These are phyloP conservation scores for Nebria salina DNA, from an alignment of 2,888 invertebrate species.

Conservation along the genomic window DNA sequence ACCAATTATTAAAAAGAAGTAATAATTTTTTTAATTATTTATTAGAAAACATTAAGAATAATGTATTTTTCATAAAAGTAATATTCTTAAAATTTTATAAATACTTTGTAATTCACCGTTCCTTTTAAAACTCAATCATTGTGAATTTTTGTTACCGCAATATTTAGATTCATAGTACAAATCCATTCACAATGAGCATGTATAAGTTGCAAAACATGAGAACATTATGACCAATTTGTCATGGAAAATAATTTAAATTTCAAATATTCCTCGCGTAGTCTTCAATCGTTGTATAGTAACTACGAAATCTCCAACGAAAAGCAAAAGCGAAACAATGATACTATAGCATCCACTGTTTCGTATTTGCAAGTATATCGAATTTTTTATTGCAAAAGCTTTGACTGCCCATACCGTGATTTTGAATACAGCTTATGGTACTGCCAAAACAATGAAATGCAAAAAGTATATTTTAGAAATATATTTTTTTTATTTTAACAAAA, in stretches of 20 bases:
- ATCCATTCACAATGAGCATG: background rate
- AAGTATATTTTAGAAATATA: no score
- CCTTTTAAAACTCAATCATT: background rate
- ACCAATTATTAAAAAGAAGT: no score
- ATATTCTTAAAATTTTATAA: background rate
- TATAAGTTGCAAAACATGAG: background rate
- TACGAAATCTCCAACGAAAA: background rate
- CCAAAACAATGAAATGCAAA: background rate
- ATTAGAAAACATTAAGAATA: no score
- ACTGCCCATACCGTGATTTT: conserved; percentile 24
- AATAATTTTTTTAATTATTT: no score
- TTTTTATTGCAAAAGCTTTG: conserved; percentile 37
- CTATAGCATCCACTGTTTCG: background rate
- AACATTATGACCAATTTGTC: background rate
- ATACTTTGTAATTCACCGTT: background rate
- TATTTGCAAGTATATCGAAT: conserved; percentile 39
- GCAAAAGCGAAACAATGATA: conserved; percentile 16
- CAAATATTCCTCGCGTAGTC: background rate
- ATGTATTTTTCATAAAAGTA: background rate
- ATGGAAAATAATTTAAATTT: background rate
- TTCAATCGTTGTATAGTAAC: background rate
- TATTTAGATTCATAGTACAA: background rate
- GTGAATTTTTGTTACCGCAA: background rate
- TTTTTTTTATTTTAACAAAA: no score
- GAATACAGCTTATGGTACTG: background rate